These are phyloP conservation scores for Acyrthosiphon pisum DNA, from an alignment of 1,140 invertebrate species.

Conservation along the genomic window DNA sequence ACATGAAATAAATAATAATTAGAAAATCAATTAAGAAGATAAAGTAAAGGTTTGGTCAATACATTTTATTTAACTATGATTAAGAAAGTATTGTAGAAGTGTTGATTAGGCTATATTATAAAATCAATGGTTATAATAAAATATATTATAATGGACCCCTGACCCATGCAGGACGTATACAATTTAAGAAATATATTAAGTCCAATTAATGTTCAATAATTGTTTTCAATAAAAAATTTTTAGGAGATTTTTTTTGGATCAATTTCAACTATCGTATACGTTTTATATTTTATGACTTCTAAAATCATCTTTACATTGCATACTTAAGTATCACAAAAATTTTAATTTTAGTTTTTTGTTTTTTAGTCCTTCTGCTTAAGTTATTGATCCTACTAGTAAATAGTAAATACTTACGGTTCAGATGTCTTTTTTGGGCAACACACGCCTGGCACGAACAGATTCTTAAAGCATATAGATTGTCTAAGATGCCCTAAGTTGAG, in stretches of 20 bases:
- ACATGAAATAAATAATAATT: background rate
- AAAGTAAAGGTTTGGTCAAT: background rate
- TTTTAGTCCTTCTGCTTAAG: background rate
- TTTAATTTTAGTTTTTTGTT: background rate
- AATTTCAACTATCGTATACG: background rate
- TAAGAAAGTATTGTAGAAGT: background rate
- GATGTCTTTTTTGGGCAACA: slow-evolving; percentile 76
- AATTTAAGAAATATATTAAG: background rate
- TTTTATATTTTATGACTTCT: background rate
- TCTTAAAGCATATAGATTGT: slow-evolving; percentile 90
- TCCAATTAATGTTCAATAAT: background rate
- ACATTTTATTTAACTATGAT: background rate
- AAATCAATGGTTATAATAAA: background rate
- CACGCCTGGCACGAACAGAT: slow-evolving; percentile 87
- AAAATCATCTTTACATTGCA: background rate
- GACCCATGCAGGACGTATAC: background rate
- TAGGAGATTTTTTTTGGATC: background rate
- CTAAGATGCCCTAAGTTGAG: slow-evolving; percentile 81
- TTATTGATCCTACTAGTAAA: background rate
- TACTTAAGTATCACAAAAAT: background rate
- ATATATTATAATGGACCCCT: background rate
- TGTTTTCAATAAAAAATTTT: background rate
- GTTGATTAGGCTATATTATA: background rate
- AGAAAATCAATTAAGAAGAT: background rate
- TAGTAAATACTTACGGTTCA: slow-evolving; percentile 57